These are phyloP conservation scores for Catagonus wagneri DNA, from an alignment of 2,113 vertebrate genomes.

Conservation along the genomic window DNA sequence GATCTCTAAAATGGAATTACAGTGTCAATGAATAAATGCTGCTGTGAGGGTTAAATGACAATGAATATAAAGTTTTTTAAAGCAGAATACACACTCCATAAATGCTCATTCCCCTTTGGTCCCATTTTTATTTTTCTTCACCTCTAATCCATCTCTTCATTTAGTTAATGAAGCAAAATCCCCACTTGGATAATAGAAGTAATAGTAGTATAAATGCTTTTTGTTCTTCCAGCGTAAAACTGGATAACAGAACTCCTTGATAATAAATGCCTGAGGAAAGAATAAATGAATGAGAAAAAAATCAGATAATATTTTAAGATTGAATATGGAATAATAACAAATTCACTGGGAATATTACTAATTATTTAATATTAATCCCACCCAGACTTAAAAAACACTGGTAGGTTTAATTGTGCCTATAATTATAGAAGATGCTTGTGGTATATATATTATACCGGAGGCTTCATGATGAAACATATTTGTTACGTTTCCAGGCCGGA, in stretches of 20 bases:
- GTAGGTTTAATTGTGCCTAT: background rate
- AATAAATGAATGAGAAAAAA: background rate
- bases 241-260: background rate
- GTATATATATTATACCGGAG: background rate
- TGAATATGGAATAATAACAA: background rate
- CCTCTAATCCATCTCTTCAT: background rate
- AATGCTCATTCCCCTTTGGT: background rate
- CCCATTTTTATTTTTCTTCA: background rate
- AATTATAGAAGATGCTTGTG: background rate
- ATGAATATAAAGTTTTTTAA: background rate
- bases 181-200: background rate
- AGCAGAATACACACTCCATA: background rate
- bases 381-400: background rate
- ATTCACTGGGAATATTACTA: background rate
- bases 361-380: background rate
- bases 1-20: background rate
- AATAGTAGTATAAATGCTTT: background rate
- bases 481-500: slow-evolving; percentile 65
- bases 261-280: background rate
- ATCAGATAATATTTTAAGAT: background rate
- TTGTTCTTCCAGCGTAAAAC: background rate
- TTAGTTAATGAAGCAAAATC: background rate
- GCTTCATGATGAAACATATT: background rate
- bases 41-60: no score
- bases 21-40: background rate